Base-by-base conservation (phyloP, 1,140 invertebrate species). In the Apocrypta bakeri region DNA sequence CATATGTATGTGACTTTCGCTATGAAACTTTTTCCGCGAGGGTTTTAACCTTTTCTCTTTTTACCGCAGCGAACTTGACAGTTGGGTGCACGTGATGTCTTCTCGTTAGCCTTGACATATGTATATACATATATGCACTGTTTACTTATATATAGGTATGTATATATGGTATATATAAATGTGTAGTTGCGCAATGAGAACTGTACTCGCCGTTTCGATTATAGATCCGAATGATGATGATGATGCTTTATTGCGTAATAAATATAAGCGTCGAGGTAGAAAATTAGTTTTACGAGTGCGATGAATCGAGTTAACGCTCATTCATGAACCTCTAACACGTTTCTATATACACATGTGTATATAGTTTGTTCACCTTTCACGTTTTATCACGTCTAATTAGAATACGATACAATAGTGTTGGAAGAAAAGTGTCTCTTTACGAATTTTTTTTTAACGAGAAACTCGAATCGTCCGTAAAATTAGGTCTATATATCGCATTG, bases 51-150 rank as follows among this genome's bases (percentile, higher is more conserved):
- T 48, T 56, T 56, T 61, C 42, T 27, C 33, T 27, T 61, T 74
- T 61, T 56, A 25, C 72, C 12, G 17, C 21, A 11, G 69, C 81
- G 81, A 79, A 84, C 84, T 84, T 79, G 78, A 79, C 78, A 71
- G 74, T 73, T 66, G 61, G 33, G 29, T 24, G 37, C 76, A 64
- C 69, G 37, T 63, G 76, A 27, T 25, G 79, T 31, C 12, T 31
- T 25, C 78, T 66, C 56, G 72, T 75, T 79, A 79, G 81, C 81
- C 81, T 82, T 82, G 73, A 82, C 78, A 76, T 48, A 63, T 81
- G 78, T 84, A 86, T 87, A 84, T 84, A 80, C 63, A 74, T 66
- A 3, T 48, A 64, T 66, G 71, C 21, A 83, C 66, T n/a, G n/a
- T n/a, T n/a, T n/a, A n/a, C n/a, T n/a, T n/a, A n/a, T n/a, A n/a